Conservation (phyloP, 2,113 vertebrate species). For the Piliocolobus tephrosceles region DNA sequence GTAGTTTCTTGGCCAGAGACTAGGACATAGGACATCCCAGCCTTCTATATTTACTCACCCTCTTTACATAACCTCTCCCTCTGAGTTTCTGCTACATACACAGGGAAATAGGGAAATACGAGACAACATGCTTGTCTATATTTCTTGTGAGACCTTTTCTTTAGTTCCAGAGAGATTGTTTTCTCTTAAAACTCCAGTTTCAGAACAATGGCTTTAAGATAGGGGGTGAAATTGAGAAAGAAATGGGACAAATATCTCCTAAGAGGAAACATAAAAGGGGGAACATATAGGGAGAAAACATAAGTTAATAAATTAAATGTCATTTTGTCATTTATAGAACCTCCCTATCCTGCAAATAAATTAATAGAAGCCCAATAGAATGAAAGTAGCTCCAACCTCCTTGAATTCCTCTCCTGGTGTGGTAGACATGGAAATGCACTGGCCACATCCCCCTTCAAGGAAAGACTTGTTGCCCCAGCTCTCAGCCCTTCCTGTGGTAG, state of each 20-base stretch:
- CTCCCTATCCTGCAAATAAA: background rate
- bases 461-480: background rate
- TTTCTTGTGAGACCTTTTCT: background rate
- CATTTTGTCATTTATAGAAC: background rate
- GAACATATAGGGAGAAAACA: background rate
- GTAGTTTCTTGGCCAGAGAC: background rate
- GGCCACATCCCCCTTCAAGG: background rate
- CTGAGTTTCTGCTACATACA: background rate
- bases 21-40: background rate
- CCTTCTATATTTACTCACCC: no score
- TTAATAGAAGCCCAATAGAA: background rate
- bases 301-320: background rate
- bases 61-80: background rate
- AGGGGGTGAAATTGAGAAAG: background rate
- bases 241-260: background rate
- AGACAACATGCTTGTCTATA: background rate
- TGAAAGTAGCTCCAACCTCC: background rate
- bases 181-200: conserved; percentile 29
- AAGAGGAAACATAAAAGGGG: background rate
- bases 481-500: background rate
- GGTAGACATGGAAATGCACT: background rate
- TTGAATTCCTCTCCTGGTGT: background rate
- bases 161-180: background rate
- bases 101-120: background rate
- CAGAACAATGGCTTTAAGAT: background rate